Evolutionary conservation across 1,140 invertebrate genomes (phyloP), one percentile per base, ranked within the genome.

Genomic region (Archegozetes longisetosus): DNA sequence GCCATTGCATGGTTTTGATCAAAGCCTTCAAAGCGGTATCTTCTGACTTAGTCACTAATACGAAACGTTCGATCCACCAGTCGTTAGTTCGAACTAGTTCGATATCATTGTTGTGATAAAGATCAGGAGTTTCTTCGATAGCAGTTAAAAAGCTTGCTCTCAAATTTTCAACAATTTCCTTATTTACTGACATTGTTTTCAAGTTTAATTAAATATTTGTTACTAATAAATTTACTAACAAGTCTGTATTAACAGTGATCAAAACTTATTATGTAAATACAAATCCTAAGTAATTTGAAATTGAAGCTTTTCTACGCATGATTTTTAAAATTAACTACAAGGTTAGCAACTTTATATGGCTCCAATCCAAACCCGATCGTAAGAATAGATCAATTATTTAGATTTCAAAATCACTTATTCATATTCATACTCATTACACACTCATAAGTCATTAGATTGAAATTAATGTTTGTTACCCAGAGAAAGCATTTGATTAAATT

Each of bases 41-140:
- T 4, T 61, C 57, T 17, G 48, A 49, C 0, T 65, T 48, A 17
- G n/a, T 25, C 20, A 56, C 55, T 6, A 66, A 40, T 14, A 66
- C 23, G 23, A 60, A 66, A 6, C 65, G 28, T n/a, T 40, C 27
- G 12, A 65, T 56, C 26, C 25, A 64, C 64, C 64, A 66, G 29
- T 64, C 65, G 27, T 62, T 60, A 17, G 59, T 58, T 22, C 47
- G 53, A 3, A 66, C 60, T 2, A 57, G 17, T n/a, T 66, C 32
- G 2, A 64, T 55, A 32, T 66, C 64, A 23, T 64, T 57, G 6
- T 51, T 54, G 32, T 65, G 55, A 24, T 55, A 64, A 2, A 40
- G 22, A 3, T 58, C 26, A 2, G 4, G 50, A n/a, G 6, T 52
- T n/a, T 6, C 6, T 17, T 40, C 6, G 50, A 9, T 28, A 23